Conservation (phyloP, 2,888 invertebrate species). For the Mayetiola destructor region DNA sequence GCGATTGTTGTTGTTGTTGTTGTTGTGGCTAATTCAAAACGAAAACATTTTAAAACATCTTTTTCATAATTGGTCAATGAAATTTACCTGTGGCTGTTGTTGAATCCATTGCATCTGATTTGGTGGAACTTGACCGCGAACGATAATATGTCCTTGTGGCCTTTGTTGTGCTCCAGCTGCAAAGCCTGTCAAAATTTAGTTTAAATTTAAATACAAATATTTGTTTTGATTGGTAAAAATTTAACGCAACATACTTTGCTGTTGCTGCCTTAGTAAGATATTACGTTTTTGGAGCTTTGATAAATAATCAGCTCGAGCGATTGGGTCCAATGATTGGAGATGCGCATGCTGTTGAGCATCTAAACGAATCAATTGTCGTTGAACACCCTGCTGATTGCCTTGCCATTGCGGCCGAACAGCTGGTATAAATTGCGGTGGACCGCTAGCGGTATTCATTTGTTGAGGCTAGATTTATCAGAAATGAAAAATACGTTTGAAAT, state of each 20-base stretch:
- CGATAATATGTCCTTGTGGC: constrained; percentile 18
- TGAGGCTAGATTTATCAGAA: no score
- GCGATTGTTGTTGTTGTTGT: no score
- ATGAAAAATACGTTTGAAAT: constrained; percentile 1
- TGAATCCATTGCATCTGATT: constrained; percentile 27
- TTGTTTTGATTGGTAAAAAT: constrained; percentile 33
- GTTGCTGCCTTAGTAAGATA: constrained; percentile 40
- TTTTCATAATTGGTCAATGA: no score
- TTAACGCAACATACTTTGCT: constrained; percentile 35
- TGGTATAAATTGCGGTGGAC: constrained; percentile 1
- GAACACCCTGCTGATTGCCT: constrained; percentile 27
- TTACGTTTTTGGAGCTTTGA: constrained; percentile 55
- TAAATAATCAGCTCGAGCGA: constrained; percentile 65
- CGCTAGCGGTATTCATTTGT: not conserved
- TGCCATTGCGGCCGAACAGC: constrained; percentile 24
- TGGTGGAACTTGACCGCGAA: constrained; percentile 23
- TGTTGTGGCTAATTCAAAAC: no score
- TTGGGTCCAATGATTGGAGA: constrained; percentile 65
- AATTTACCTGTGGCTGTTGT: constrained; percentile 20
- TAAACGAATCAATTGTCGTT: constrained; percentile 60
- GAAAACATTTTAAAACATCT: no score
- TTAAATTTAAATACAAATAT: constrained; percentile 34
- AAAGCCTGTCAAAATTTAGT: no score
- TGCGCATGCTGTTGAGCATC: constrained; percentile 74
- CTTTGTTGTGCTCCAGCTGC: constrained; percentile 25